Percentiles rank a stretch among this genome's conserved stretches.
phyloP scores from a whole-genome alignment of 2,888 invertebrate genomes.

The Tachystola acroxantha region DNA sequence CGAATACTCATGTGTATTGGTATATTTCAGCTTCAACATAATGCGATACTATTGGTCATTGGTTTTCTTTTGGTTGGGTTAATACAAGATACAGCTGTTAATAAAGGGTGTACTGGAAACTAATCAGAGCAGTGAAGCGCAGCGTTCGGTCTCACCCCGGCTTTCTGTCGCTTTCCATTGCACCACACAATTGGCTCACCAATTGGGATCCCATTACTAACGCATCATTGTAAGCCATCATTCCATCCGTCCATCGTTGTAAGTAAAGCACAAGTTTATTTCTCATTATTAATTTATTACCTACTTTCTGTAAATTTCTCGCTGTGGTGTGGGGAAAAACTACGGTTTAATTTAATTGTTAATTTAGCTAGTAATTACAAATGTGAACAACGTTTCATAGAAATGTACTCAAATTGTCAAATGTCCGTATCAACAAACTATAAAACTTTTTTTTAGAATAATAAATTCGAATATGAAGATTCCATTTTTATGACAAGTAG shows the following conservation, averaged over 20 bases:
- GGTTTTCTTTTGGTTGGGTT: conserved; percentile 78
- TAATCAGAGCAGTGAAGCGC: conserved; percentile 65
- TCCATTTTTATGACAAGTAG: too few relatives aligned
- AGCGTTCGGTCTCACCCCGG: conserved; percentile 56
- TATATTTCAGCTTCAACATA: conserved; percentile 77
- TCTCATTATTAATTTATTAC: conserved; percentile 35
- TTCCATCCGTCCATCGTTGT: conserved; percentile 68
- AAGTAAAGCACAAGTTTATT: conserved; percentile 73
- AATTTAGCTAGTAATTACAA: too few relatives aligned
- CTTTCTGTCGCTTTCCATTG: conserved; percentile 77
- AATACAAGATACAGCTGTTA: conserved; percentile 78
- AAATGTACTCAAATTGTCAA: too few relatives aligned
- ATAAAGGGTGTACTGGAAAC: conserved; percentile 75
- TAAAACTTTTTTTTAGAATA: too few relatives aligned
- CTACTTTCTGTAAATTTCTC: too few relatives aligned
- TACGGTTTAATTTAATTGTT: conserved; percentile 3
- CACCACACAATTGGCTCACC: conserved; percentile 75
- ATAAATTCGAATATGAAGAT: too few relatives aligned
- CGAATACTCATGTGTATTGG: conserved; percentile 63
- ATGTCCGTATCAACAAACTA: too few relatives aligned
- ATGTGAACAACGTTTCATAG: too few relatives aligned
- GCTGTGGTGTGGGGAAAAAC: conserved; percentile 36
- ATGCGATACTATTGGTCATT: conserved; percentile 73
- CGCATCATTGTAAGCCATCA: conserved; percentile 74
- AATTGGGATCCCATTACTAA: conserved; percentile 77